These are phyloP conservation scores for Ceyx erithaca DNA, from an alignment of 2,797 vertebrate genomes.

Conservation along the genomic window DNA sequence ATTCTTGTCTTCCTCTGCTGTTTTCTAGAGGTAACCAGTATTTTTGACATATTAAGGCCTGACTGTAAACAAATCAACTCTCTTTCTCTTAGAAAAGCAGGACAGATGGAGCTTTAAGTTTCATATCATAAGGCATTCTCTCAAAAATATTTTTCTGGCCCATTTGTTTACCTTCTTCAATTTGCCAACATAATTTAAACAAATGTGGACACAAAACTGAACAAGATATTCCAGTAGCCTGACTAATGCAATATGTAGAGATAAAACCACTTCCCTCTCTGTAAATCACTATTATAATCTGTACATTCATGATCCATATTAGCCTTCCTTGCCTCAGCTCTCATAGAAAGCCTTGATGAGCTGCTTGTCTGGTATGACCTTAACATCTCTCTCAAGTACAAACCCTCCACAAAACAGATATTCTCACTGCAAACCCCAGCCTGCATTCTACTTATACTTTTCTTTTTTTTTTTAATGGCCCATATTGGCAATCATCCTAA, in stretches of 20 bases:
- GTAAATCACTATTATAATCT: neutral
- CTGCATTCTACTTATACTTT: neutral
- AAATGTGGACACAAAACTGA: neutral
- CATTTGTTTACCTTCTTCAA: neutral
- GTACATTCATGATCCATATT: neutral
- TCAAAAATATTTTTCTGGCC: slow-evolving; percentile 6
- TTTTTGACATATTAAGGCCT: neutral
- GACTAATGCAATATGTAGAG: neutral
- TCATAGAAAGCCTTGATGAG: neutral
- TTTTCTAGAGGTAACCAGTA: neutral
- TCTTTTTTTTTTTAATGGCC: neutral
- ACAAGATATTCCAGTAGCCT: neutral
- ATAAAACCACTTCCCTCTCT: neutral
- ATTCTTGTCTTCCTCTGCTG: neutral
- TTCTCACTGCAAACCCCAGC: neutral
- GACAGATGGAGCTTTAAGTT: slow-evolving; percentile 38
- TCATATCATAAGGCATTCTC: neutral
- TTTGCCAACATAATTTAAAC: neutral
- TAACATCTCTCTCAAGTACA: neutral
- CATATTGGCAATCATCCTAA: neutral
- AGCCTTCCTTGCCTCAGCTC: neutral
- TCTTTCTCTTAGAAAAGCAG: neutral
- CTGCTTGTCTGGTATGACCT: neutral
- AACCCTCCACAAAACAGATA: neutral
- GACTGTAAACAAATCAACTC: neutral